These are phyloP conservation scores for Drosophila mercatorum DNA, from an alignment of 2,888 invertebrate genomes.

Conservation along the genomic window DNA sequence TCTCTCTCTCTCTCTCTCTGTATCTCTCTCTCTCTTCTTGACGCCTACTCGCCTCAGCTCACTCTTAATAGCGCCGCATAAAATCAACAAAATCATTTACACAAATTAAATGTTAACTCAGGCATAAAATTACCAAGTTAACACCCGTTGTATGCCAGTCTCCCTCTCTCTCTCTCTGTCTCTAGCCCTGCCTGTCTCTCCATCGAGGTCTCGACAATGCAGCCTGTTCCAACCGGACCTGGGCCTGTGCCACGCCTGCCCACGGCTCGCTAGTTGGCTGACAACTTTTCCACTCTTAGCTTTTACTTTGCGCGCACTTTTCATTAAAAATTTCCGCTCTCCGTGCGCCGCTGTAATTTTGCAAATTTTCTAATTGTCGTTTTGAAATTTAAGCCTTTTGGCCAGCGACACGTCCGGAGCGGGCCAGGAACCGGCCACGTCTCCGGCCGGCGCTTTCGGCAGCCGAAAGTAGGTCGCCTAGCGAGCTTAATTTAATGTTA, in stretches of 20 bases:
- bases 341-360: conserved; percentile 63
- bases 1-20: not conserved
- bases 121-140: conserved; percentile 83
- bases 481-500: conserved; percentile 67
- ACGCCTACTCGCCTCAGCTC: not conserved
- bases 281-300: conserved; percentile 52
- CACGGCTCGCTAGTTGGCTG: conserved; percentile 36
- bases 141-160: conserved; percentile 65
- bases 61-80: conserved; percentile 72
- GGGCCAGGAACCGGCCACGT: conserved; percentile 45
- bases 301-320: conserved; percentile 61
- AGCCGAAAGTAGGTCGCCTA: conserved; percentile 58
- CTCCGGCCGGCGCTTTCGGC: conserved; percentile 3
- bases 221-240: conserved; percentile 25
- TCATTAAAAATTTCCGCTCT: conserved; percentile 64
- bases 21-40: too few relatives aligned
- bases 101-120: conserved; percentile 79
- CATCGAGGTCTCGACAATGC: conserved; percentile 43
- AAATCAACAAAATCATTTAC: conserved; percentile 79
- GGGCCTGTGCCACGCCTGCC: conserved; percentile 19
- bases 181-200: not conserved
- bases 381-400: conserved; percentile 74
- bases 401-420: conserved; percentile 66
- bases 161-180: not conserved
- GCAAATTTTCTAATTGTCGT: conserved; percentile 82